A percentile compares a stretch with the other conserved stretches of the same genome.
phyloP scores from a whole-genome alignment of 2,888 invertebrate genomes.

The Drosophila limbata region DNA sequence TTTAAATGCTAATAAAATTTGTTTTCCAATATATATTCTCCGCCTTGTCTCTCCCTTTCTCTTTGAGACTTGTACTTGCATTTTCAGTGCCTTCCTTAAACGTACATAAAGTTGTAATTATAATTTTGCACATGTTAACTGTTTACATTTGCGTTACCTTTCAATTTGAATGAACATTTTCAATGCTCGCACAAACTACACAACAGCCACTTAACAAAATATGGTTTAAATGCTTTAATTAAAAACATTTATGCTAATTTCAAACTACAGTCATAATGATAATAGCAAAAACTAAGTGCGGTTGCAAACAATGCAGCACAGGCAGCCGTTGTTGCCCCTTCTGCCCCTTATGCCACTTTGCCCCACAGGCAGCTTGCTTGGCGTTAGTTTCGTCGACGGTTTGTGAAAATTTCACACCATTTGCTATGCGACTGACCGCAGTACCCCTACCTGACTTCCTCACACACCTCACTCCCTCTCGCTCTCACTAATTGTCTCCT shows the following conservation, averaged over 20 bases:
- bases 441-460: constrained; percentile 30
- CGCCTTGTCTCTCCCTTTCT: neutral
- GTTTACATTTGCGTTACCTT: constrained; percentile 41
- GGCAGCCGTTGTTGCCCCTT: neutral
- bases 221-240: constrained; percentile 77
- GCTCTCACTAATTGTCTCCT: constrained; percentile 2
- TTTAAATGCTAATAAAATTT: neutral
- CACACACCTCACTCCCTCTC: neutral
- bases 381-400: constrained; percentile 18
- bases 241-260: constrained; percentile 77
- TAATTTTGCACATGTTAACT: neutral
- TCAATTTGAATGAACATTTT: constrained; percentile 63
- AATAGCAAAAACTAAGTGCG: constrained; percentile 58
- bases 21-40: neutral
- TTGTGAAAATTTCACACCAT: constrained; percentile 70
- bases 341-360: neutral
- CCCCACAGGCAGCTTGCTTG: constrained; percentile 20
- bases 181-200: constrained; percentile 36
- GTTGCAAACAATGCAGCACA: constrained; percentile 54
- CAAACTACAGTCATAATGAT: constrained; percentile 53
- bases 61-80: neutral
- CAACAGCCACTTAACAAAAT: constrained; percentile 63
- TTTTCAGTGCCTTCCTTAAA: neutral
- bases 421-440: constrained; percentile 73
- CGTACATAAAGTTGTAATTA: constrained; percentile 3